These are phyloP conservation scores for Sebastes nivosus DNA, from an alignment of 2,797 vertebrate species.

Conservation along the genomic window DNA sequence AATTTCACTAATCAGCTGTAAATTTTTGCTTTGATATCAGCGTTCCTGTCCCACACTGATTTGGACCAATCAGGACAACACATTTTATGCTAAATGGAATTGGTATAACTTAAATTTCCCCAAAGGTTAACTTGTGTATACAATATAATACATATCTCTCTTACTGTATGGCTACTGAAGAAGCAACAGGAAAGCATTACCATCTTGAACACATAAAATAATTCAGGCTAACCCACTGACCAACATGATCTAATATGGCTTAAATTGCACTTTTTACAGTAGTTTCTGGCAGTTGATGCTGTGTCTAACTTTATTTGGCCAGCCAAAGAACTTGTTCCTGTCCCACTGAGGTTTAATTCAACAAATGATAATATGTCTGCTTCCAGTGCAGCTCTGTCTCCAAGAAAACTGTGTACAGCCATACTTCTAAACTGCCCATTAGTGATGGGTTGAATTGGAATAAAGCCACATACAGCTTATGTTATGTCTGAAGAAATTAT, in stretches of 20 bases:
- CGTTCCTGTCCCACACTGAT: neutral
- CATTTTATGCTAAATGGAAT: neutral
- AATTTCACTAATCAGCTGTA: neutral
- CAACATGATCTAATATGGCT: neutral
- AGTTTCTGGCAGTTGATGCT: constrained; percentile 1
- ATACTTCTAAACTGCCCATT: constrained; percentile 19
- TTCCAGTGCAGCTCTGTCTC: constrained; percentile 6
- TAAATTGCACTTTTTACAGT: constrained; percentile 9
- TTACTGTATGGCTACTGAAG: neutral
- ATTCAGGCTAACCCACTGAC: neutral
- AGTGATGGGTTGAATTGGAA: constrained; percentile 27
- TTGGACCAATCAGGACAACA: neutral
- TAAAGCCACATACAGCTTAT: constrained; percentile 14
- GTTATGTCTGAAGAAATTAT: constrained; percentile 35
- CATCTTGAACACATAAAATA: neutral
- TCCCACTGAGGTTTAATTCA: constrained; percentile 1
- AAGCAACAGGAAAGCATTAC: neutral
- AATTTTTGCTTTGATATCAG: neutral
- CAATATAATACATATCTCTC: neutral
- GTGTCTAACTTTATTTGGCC: neutral
- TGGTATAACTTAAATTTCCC: neutral
- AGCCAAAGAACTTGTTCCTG: neutral
- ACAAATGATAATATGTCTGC: constrained; percentile 9
- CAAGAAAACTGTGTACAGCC: constrained; percentile 18
- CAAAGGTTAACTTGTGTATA: neutral